phyloP scores from a whole-genome alignment of 2,797 vertebrate genomes.

The Falco peregrinus region DNA sequence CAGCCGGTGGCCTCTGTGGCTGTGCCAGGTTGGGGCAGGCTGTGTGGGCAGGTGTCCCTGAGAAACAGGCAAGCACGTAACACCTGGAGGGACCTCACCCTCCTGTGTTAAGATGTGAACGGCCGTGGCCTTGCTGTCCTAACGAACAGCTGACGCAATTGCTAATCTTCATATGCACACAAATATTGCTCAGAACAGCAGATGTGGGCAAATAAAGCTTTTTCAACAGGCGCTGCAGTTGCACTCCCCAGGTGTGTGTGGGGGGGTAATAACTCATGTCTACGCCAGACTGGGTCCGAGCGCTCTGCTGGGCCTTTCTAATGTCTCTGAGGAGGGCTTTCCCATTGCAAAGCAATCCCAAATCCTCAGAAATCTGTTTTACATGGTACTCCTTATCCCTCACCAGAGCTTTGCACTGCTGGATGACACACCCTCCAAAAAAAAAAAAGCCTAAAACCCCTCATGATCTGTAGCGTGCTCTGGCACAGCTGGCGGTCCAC shows the following conservation, averaged over 20 bases:
- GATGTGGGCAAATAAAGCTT: neutral
- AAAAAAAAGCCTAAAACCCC: neutral
- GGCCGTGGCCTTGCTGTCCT: neutral
- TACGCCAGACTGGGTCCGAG: neutral
- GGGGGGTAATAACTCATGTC: neutral
- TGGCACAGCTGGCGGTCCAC: neutral
- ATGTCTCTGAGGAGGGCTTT: neutral
- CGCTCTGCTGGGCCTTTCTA: neutral
- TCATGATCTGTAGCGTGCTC: neutral
- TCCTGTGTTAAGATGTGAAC: neutral
- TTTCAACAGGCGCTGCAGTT: neutral
- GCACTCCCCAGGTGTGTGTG: neutral
- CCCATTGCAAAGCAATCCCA: neutral
- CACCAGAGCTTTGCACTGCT: neutral
- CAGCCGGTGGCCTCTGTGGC: fast-evolving
- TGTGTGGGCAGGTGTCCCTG: neutral
- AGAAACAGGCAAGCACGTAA: neutral
- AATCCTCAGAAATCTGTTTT: neutral
- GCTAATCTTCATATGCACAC: neutral
- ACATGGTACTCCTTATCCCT: neutral
- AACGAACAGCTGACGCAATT: neutral
- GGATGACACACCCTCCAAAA: neutral
- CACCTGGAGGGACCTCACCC: neutral
- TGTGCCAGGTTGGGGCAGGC: neutral
- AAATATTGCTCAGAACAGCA: neutral